Conservation (phyloP, 1,140 invertebrate genomes). For the Pseudobourletiella spinata region DNA sequence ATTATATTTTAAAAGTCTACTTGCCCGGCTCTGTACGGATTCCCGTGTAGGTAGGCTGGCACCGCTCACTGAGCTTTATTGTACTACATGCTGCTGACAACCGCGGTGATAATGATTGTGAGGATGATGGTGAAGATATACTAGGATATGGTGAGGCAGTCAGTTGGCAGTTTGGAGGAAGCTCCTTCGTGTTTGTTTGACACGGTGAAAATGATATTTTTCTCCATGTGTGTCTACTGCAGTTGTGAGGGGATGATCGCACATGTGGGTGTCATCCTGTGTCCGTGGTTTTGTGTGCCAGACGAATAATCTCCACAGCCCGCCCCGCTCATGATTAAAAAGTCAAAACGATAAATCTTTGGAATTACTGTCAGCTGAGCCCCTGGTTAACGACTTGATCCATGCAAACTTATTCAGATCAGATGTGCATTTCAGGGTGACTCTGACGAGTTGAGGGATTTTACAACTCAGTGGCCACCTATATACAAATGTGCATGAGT, state of each 20-base stretch:
- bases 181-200: background rate
- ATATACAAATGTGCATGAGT: too few species aligned
- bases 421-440: background rate
- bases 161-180: too few species aligned
- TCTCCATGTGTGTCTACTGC: background rate
- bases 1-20: too few species aligned
- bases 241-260: background rate
- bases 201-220: conserved; percentile 1
- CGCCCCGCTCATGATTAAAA: conserved; percentile 28
- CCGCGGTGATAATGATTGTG: too few species aligned
- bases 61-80: too few species aligned
- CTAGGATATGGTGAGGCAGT: too few species aligned
- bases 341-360: conserved; percentile 35
- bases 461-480: too few species aligned
- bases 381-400: conserved; percentile 6
- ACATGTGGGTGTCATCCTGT: conserved; percentile 1
- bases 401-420: conserved; percentile 26
- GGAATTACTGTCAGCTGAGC: conserved; percentile 22
- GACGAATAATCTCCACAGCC: background rate
- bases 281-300: background rate
- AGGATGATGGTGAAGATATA: too few species aligned
- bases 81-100: too few species aligned
- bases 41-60: too few species aligned
- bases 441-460: too few species aligned
- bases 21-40: too few species aligned